phyloP scores from a whole-genome alignment of 2,888 invertebrate species.

The Clunio marinus region DNA sequence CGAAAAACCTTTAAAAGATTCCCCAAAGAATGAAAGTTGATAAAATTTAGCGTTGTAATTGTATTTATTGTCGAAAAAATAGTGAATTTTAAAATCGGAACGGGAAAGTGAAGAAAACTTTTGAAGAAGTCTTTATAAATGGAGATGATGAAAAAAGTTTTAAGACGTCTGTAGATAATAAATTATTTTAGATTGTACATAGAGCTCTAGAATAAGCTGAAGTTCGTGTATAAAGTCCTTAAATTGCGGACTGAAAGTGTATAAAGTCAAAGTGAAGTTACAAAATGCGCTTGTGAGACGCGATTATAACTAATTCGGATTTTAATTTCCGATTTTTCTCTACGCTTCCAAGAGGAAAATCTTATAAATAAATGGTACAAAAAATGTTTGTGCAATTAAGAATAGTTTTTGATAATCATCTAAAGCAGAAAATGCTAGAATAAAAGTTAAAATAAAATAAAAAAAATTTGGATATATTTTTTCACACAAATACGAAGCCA shows the following conservation, averaged over 20 bases:
- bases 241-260: conserved; percentile 2
- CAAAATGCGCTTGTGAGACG: conserved; percentile 36
- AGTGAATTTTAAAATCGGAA: conserved; percentile 32
- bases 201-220: conserved; percentile 22
- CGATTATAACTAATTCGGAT: conserved; percentile 28
- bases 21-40: conserved; percentile 38
- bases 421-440: neutral
- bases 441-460: neutral
- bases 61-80: conserved; percentile 37
- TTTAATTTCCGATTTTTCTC: conserved; percentile 29
- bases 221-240: conserved; percentile 23
- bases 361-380: conserved; percentile 34
- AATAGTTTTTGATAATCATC: neutral
- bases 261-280: conserved; percentile 4
- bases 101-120: conserved; percentile 30
- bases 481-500: conserved; percentile 29
- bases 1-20: conserved; percentile 28
- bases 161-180: conserved; percentile 34
- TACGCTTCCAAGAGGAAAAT: neutral
- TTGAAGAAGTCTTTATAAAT: conserved; percentile 31
- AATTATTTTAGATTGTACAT: conserved; percentile 34
- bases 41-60: conserved; percentile 34
- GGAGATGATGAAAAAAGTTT: conserved; percentile 37
- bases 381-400: neutral
- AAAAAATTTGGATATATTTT: conserved; percentile 2